Conservation (phyloP, 1,140 invertebrate genomes). For the Tetragonula clypearis region DNA sequence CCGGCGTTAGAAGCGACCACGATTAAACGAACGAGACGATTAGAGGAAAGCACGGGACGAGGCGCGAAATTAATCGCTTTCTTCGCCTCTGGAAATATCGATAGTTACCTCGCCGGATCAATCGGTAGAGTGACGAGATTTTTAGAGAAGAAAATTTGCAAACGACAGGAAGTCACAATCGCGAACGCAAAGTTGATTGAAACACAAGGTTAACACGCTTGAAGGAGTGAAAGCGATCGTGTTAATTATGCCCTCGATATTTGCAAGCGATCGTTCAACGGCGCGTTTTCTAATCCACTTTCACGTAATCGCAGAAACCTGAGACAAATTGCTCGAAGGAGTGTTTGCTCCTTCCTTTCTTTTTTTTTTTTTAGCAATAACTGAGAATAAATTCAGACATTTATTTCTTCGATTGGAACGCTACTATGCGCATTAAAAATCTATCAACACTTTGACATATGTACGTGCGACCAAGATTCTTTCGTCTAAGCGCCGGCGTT, state of each 20-base stretch:
- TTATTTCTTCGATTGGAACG: too few species aligned
- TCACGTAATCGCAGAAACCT: neutral
- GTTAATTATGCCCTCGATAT: neutral
- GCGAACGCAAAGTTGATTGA: too few species aligned
- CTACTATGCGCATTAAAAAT: neutral
- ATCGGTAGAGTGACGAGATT: neutral
- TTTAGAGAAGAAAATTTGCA: neutral
- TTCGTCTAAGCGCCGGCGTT: too few species aligned
- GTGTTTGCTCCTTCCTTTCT: neutral
- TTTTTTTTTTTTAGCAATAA: too few species aligned
- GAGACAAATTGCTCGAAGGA: neutral
- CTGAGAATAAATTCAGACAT: neutral
- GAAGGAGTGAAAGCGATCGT: neutral
- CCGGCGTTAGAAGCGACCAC: neutral
- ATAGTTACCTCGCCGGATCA: slow-evolving; percentile 13
- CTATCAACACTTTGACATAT: too few species aligned
- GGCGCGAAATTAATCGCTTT: slow-evolving; percentile 26
- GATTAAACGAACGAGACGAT: neutral
- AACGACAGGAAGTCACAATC: neutral
- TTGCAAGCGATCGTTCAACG: neutral
- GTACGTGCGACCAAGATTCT: too few species aligned
- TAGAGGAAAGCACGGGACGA: too few species aligned
- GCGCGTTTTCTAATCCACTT: slow-evolving; percentile 4
- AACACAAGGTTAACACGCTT: too few species aligned
- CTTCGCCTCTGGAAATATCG: neutral